A percentile compares a stretch with the other conserved stretches of the same genome.
These are phyloP conservation scores for Drosophila nannoptera DNA, from an alignment of 1,140 invertebrate genomes.

Conservation along the genomic window DNA sequence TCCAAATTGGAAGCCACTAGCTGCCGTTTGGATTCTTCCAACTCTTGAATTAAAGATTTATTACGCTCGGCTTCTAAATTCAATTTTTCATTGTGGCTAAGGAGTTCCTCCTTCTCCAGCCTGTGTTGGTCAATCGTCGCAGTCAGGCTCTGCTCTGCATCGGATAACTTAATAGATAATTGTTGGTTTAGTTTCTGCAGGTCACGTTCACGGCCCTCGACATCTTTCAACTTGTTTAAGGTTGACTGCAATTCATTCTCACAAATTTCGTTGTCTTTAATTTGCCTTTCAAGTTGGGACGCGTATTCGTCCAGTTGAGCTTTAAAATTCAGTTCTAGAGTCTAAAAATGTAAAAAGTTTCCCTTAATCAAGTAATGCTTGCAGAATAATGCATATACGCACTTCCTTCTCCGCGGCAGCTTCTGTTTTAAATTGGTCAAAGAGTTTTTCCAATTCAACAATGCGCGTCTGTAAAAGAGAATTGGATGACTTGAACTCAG, in stretches of 20 bases:
- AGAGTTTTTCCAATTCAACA: background rate
- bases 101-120: background rate
- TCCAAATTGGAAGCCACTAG: background rate
- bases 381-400: background rate
- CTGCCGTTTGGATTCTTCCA: background rate
- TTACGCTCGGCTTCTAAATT: background rate
- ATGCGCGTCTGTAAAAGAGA: background rate
- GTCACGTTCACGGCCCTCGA: background rate
- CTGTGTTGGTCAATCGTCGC: background rate
- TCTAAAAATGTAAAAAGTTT: too few relatives aligned
- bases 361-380: too few relatives aligned
- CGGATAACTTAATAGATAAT: background rate
- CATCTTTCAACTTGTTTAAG: background rate
- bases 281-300: background rate
- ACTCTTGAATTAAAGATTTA: background rate
- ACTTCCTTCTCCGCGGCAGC: background rate
- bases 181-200: background rate
- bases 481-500: background rate
- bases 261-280: background rate
- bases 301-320: background rate
- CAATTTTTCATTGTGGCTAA: conserved; percentile 1
- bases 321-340: too few relatives aligned
- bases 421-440: background rate
- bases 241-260: background rate
- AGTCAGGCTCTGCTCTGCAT: background rate